These are phyloP conservation scores for Drosophila sp. DNA, from an alignment of 1,140 invertebrate genomes.

Conservation along the genomic window DNA sequence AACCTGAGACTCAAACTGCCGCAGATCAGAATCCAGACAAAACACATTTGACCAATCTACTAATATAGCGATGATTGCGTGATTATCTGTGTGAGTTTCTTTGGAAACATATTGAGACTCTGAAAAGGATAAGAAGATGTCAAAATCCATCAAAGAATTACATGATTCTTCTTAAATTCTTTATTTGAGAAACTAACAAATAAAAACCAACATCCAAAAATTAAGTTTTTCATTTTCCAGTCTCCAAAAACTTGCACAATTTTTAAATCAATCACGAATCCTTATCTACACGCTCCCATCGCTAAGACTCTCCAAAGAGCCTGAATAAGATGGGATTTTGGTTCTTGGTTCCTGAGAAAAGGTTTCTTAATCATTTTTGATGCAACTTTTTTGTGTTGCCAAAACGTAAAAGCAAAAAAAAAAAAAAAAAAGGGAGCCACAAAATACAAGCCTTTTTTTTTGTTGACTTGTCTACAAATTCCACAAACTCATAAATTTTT, in stretches of 20 bases:
- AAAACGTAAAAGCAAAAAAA: not conserved
- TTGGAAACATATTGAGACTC: too few species aligned
- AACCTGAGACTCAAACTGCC: not conserved
- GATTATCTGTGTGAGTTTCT: not conserved
- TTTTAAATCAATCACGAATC: too few species aligned
- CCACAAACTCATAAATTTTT: slow-evolving; percentile 77
- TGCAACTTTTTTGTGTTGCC: slow-evolving; percentile 41
- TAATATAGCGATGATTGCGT: slow-evolving; percentile 4
- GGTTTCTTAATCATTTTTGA: slow-evolving; percentile 66
- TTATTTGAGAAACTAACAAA: too few species aligned
- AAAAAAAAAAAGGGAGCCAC: not conserved
- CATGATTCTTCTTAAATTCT: too few species aligned
- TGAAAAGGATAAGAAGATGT: too few species aligned
- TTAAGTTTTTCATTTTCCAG: too few species aligned
- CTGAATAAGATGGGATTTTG: not conserved
- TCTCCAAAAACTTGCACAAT: too few species aligned
- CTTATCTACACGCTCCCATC: not conserved
- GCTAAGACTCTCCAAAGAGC: not conserved
- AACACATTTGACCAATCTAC: not conserved
- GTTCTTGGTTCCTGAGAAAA: slow-evolving; percentile 63
- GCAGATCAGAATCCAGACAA: not conserved
- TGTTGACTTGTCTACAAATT: slow-evolving; percentile 60
- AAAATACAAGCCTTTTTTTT: slow-evolving; percentile 23
- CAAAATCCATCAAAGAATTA: too few species aligned
- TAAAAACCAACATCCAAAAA: too few species aligned